Evolutionary conservation across 2,797 vertebrate genomes (phyloP).

Genomic region (Sebastes taczanowskii): DNA sequence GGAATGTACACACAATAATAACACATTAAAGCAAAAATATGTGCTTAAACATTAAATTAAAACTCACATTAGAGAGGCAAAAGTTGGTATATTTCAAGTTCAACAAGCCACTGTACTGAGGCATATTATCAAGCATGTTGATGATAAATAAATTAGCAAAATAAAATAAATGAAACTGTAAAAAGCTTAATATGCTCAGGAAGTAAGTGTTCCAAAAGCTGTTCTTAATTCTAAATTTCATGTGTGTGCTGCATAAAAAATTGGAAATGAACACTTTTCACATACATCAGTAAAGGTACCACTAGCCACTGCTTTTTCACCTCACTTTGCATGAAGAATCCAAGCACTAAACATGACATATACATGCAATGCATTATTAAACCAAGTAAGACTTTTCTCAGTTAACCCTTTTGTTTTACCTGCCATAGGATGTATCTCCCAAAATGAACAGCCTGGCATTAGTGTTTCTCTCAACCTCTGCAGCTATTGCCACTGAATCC

Average conservation of each 20-base stretch:
- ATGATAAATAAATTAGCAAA: background rate
- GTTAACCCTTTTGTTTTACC: conserved; percentile 74
- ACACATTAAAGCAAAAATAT: background rate
- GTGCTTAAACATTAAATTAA: background rate
- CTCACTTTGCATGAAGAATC: background rate
- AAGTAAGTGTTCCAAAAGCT: background rate
- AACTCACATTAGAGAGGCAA: background rate
- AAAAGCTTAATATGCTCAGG: background rate
- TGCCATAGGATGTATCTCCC: conserved; percentile 96
- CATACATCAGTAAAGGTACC: background rate
- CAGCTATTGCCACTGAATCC: conserved; percentile 84
- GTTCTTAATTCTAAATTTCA: background rate
- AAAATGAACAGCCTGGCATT: conserved; percentile 86
- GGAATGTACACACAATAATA: background rate
- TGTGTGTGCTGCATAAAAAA: background rate
- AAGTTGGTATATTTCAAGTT: background rate
- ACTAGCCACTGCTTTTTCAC: background rate
- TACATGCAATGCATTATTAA: too few relatives aligned
- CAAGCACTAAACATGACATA: background rate
- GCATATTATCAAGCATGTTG: background rate
- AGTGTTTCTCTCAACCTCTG: conserved; percentile 80
- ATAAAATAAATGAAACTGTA: background rate
- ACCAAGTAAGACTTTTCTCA: background rate
- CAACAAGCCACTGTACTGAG: background rate
- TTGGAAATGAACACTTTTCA: background rate